Conservation (phyloP, 2,888 invertebrate species). For the Lucinisca nassula region DNA sequence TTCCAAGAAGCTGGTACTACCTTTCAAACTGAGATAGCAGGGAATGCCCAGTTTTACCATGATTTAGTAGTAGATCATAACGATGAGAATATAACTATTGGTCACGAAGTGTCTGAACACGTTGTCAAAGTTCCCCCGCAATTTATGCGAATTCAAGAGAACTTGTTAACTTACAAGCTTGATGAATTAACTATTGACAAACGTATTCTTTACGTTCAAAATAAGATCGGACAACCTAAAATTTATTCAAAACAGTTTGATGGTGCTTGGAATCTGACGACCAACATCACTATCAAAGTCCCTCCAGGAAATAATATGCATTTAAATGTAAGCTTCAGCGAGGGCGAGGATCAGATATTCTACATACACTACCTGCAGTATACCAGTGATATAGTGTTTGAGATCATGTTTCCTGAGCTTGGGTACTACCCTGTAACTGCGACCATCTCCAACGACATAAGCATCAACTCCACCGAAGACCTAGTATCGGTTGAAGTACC, state of each 20-base stretch:
- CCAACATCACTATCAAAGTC: constrained; percentile 77
- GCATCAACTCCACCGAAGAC: constrained; percentile 61
- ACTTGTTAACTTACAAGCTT: constrained; percentile 57
- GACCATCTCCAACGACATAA: constrained; percentile 81
- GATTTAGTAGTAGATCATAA: constrained; percentile 55
- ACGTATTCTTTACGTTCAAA: constrained; percentile 73
- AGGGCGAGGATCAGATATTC: constrained; percentile 75
- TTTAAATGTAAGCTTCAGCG: constrained; percentile 80
- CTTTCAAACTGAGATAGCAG: constrained; percentile 67
- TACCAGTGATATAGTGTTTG: constrained; percentile 65
- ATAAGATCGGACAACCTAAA: constrained; percentile 61
- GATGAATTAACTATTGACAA: constrained; percentile 55
- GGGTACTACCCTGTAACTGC: constrained; percentile 80
- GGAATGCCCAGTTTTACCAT: constrained; percentile 63
- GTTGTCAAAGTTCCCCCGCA: constrained; percentile 28
- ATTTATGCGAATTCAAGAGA: constrained; percentile 59
- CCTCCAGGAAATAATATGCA: constrained; percentile 78
- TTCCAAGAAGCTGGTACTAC: constrained; percentile 57
- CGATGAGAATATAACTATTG: constrained; percentile 39
- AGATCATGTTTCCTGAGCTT: constrained; percentile 73
- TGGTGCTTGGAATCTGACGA: constrained; percentile 75
- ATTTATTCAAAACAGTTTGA: constrained; percentile 65
- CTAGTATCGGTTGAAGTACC: constrained; percentile 85
- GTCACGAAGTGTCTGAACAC: not conserved
- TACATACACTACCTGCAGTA: constrained; percentile 74